phyloP scores from a whole-genome alignment of 2,797 vertebrate species.

The Chaenodraco wilsoni region DNA sequence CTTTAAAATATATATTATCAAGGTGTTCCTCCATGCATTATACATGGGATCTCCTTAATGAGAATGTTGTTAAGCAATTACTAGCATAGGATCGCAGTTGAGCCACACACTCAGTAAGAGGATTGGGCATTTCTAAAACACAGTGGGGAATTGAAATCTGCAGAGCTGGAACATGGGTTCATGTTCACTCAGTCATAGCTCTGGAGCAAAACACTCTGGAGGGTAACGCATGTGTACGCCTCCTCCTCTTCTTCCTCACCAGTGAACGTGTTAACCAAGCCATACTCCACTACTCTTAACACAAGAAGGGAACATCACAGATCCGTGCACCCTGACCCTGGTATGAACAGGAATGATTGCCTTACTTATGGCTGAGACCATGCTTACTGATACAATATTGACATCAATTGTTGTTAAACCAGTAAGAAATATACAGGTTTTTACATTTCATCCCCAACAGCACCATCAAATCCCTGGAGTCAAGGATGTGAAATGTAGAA shows the following conservation, averaged over 20 bases:
- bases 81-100: not conserved
- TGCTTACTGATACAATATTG: conserved; percentile 8
- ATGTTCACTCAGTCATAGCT: conserved; percentile 31
- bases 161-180: conserved; percentile 15
- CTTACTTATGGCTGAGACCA: conserved; percentile 3
- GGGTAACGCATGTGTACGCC: conserved; percentile 32
- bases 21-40: not conserved
- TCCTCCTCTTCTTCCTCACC: conserved; percentile 31
- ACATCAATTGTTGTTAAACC: not conserved
- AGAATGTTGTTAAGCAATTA: conserved; percentile 17
- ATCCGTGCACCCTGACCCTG: conserved; percentile 35
- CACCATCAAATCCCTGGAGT: not conserved
- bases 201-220: conserved; percentile 29
- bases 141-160: conserved; percentile 33
- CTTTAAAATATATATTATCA: not conserved
- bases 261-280: conserved; percentile 60
- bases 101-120: conserved; percentile 20
- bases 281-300: conserved; percentile 44
- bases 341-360: conserved; percentile 31
- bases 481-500: not conserved
- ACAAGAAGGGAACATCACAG: conserved; percentile 36
- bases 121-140: conserved; percentile 17
- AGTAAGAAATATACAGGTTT: not conserved
- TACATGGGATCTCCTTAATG: not conserved
- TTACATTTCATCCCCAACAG: not conserved